Evolutionary conservation across 2,888 invertebrate species (phyloP).

Genomic region (Neoaliturus tenellus): DNA sequence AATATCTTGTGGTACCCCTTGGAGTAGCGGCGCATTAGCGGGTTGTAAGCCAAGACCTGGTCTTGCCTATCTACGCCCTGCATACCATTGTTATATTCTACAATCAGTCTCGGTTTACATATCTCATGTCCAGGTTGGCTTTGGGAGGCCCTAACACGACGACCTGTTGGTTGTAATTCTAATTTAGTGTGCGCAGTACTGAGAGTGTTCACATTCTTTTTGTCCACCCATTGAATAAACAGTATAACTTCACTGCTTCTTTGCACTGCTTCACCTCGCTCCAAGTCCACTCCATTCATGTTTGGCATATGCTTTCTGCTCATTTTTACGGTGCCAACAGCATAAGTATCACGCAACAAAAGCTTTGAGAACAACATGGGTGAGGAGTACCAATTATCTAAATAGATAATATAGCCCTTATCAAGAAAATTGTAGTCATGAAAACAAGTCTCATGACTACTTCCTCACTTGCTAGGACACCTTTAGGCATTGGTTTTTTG

Average conservation of each 20-base stretch:
- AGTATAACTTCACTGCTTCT: neutral
- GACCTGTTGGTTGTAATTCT: neutral
- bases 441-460: neutral
- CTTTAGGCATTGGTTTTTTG: neutral
- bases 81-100: neutral
- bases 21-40: neutral
- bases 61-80: neutral
- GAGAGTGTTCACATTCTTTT: neutral
- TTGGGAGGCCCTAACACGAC: too few species aligned
- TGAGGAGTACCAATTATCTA: constrained; percentile 23
- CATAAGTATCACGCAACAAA: neutral
- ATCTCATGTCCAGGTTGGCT: neutral
- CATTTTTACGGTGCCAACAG: neutral
- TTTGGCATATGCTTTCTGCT: too few species aligned
- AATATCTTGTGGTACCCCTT: neutral
- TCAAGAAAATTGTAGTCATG: neutral
- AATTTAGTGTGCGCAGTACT: neutral
- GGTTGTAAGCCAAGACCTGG: neutral
- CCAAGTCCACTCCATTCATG: too few species aligned
- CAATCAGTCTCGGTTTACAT: neutral
- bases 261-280: neutral
- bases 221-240: neutral
- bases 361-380: neutral
- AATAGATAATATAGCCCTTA: neutral
- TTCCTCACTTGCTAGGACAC: neutral